These are phyloP conservation scores for Drosophila yooni DNA, from an alignment of 2,888 invertebrate species.

Conservation along the genomic window DNA sequence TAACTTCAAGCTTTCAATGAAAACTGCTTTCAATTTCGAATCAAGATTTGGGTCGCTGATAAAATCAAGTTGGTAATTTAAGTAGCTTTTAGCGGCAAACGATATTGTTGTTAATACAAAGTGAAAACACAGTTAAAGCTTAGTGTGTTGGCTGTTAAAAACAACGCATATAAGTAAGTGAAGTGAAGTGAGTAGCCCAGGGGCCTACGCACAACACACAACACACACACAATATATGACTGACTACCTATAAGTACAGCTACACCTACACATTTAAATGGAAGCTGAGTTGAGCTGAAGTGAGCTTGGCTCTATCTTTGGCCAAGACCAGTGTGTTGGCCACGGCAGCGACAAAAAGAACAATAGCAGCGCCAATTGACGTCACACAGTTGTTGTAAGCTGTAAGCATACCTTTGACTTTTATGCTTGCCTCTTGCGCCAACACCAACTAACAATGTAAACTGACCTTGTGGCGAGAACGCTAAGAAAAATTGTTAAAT, in stretches of 20 bases:
- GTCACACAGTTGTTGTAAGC: constrained; percentile 58
- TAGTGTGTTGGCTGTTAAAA: constrained; percentile 29
- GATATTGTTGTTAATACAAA: constrained; percentile 2
- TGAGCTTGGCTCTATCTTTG: constrained; percentile 24
- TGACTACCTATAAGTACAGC: constrained; percentile 11
- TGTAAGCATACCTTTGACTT: constrained; percentile 53
- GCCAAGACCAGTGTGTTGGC: constrained; percentile 4
- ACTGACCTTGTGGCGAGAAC: constrained; percentile 47
- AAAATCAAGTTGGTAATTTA: not conserved
- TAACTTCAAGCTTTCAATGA: not conserved
- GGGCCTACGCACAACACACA: constrained; percentile 15
- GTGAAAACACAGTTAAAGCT: constrained; percentile 9
- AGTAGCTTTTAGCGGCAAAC: not conserved
- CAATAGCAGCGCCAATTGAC: constrained; percentile 49
- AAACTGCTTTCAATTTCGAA: constrained; percentile 1
- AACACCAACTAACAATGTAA: constrained; percentile 15
- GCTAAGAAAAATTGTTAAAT: constrained; percentile 67
- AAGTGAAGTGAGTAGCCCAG: not conserved
- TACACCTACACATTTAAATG: constrained; percentile 28
- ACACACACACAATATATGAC: constrained; percentile 13
- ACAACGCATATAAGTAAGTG: constrained; percentile 6
- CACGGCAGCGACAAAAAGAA: not conserved
- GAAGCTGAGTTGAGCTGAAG: constrained; percentile 23
- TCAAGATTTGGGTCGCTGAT: constrained; percentile 9
- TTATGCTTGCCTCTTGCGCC: constrained; percentile 55